Percentiles rank a stretch among this genome's conserved stretches.
Evolutionary conservation across 2,113 vertebrate species (phyloP).

Genomic region (Onychostruthus taczanowskii): DNA sequence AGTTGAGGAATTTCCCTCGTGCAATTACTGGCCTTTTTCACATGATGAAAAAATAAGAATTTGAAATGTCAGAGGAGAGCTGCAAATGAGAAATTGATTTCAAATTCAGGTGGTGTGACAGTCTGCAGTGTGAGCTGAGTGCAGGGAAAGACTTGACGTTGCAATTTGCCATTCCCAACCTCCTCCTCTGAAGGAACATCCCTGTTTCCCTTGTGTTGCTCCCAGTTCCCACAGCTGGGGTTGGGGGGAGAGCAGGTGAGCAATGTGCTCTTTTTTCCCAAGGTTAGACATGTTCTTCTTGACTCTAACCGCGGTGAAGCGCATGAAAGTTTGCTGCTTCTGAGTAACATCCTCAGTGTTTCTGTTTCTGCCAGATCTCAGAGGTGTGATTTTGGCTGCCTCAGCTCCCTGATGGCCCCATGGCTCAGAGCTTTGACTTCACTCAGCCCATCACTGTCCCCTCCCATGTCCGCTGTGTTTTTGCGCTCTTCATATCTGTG

Average conservation of each 20-base stretch:
- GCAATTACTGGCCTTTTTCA: neutral
- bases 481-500: neutral
- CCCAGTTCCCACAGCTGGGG: rapidly evolving
- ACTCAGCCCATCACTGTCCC: neutral
- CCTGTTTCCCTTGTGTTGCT: neutral
- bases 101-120: neutral
- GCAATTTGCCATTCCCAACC: rapidly evolving
- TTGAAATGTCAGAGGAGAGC: neutral
- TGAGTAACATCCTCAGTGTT: neutral
- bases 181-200: neutral
- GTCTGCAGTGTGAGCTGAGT: neutral
- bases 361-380: neutral
- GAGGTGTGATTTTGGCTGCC: neutral
- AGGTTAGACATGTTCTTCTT: neutral
- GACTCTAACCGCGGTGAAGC: neutral
- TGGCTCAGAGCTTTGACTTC: neutral
- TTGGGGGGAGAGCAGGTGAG: neutral
- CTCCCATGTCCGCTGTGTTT: neutral
- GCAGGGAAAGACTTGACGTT: neutral
- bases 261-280: neutral
- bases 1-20: neutral
- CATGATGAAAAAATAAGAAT: neutral
- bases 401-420: rapidly evolving
- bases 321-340: neutral
- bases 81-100: neutral